Evolutionary conservation across 1,140 invertebrate genomes (phyloP).

Genomic region (Heliconius himera): DNA sequence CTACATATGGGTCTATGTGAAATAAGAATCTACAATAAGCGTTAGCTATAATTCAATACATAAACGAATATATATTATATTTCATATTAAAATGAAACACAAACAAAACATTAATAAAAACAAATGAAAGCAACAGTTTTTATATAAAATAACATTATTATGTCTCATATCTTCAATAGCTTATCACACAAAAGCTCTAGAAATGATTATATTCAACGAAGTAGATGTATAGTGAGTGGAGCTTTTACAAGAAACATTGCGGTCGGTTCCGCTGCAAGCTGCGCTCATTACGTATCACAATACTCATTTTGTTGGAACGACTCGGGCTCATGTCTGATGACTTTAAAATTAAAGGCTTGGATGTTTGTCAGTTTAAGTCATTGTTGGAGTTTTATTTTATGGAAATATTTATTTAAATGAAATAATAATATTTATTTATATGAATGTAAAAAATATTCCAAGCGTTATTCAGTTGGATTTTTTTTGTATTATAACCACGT

Average conservation of each 20-base stretch:
- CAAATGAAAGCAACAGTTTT: neutral
- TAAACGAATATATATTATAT: too few species aligned
- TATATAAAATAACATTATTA: neutral
- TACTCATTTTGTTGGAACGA: conserved; percentile 5
- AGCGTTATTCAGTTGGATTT: too few species aligned
- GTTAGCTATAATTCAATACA: too few species aligned
- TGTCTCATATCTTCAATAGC: conserved; percentile 10
- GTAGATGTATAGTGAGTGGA: conserved; percentile 20
- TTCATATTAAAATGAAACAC: neutral
- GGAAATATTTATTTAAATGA: neutral
- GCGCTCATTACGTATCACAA: conserved; percentile 23
- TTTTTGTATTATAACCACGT: too few species aligned
- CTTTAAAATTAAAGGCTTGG: conserved; percentile 15
- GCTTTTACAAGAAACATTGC: conserved; percentile 21
- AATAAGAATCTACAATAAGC: too few species aligned
- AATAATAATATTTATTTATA: too few species aligned
- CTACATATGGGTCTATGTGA: too few species aligned
- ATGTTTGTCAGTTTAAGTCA: conserved; percentile 4
- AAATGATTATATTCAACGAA: conserved; percentile 27
- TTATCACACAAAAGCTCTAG: conserved; percentile 16
- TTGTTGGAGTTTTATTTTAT: neutral
- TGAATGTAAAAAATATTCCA: too few species aligned
- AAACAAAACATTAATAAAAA: neutral
- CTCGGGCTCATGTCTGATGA: conserved; percentile 4
- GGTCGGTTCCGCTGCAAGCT: conserved; percentile 24